phyloP scores from a whole-genome alignment of 2,888 invertebrate species.

The Platycnemis pennipes region DNA sequence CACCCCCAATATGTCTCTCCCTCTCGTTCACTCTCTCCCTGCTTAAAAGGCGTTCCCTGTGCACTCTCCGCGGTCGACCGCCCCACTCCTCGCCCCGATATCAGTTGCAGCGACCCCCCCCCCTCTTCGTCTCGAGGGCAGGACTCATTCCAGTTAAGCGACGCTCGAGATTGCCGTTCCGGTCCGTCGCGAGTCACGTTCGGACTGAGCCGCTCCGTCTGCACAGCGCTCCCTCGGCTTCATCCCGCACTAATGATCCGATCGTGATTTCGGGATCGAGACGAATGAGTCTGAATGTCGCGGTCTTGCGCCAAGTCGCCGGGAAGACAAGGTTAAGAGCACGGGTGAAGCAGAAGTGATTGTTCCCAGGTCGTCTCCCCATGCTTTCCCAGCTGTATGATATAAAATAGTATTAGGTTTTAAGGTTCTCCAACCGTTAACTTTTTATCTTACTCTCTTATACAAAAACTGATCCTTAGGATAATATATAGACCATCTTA shows the following conservation, averaged over 20 bases:
- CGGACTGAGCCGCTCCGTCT: not conserved
- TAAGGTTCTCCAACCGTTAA: too few relatives aligned
- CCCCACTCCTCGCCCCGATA: too few relatives aligned
- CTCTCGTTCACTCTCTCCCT: slow-evolving; percentile 8
- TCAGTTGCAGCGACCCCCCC: too few relatives aligned
- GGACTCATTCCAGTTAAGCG: not conserved
- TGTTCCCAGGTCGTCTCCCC: not conserved
- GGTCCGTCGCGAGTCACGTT: not conserved
- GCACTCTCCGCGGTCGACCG: too few relatives aligned
- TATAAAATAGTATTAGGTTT: too few relatives aligned
- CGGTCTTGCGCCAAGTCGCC: not conserved
- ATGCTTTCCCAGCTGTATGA: not conserved
- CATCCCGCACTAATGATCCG: not conserved
- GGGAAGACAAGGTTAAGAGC: not conserved
- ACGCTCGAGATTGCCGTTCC: not conserved
- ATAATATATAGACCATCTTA: too few relatives aligned
- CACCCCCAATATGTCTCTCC: too few relatives aligned
- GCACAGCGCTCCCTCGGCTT: not conserved
- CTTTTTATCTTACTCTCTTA: too few relatives aligned
- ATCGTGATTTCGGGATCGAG: not conserved
- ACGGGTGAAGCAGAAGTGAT: not conserved
- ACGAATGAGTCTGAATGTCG: not conserved
- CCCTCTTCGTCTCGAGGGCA: not conserved
- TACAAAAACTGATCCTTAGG: too few relatives aligned
- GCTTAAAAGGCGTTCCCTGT: too few relatives aligned